Evolutionary conservation across 2,113 vertebrate species (phyloP).

Genomic region (Mobula hypostoma): DNA sequence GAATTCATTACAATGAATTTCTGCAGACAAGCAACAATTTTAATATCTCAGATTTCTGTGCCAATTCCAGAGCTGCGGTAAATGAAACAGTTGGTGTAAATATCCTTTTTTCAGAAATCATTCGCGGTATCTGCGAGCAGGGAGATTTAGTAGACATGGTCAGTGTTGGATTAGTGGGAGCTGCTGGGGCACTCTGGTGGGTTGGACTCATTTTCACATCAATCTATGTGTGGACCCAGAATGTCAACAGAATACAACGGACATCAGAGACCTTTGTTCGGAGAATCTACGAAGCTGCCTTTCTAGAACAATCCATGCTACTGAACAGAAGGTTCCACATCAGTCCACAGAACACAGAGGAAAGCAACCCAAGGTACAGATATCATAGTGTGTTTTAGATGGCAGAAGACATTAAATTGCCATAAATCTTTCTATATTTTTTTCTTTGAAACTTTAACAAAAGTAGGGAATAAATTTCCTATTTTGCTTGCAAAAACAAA

Average conservation of each 20-base stretch:
- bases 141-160: conserved; percentile 55
- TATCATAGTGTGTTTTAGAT: not conserved
- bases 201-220: conserved; percentile 55
- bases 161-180: conserved; percentile 55
- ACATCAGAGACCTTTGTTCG: conserved; percentile 66
- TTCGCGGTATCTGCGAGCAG: conserved; percentile 59
- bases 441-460: no score
- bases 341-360: not conserved
- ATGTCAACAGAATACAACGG: conserved; percentile 65
- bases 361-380: not conserved
- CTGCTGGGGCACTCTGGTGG: conserved; percentile 66
- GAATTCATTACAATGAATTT: conserved; percentile 40
- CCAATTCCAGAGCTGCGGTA: conserved; percentile 32
- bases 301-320: conserved; percentile 60
- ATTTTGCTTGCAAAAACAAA: no score
- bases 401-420: not conserved
- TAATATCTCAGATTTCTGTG: conserved; percentile 49
- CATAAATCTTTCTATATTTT: not conserved
- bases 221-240: conserved; percentile 61
- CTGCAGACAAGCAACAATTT: not conserved
- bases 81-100: conserved; percentile 45
- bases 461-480: no score
- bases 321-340: conserved; percentile 25
- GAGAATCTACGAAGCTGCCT: conserved; percentile 63
- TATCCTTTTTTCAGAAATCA: conserved; percentile 51